Conservation (phyloP, 1,140 invertebrate genomes). For the Calephelis nemesis region DNA sequence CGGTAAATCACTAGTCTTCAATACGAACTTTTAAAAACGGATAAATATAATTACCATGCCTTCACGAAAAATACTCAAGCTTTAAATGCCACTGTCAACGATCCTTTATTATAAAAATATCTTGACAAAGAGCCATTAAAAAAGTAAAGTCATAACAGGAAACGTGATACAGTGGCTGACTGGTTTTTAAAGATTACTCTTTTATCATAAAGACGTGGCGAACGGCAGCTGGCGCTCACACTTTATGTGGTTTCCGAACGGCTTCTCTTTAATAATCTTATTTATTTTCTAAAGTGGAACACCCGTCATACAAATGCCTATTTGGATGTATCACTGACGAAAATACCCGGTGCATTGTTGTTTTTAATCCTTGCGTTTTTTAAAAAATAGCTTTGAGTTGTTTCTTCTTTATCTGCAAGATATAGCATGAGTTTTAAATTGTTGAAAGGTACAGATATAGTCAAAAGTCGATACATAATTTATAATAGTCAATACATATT, state of each 20-base stretch:
- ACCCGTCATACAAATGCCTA: conserved; percentile 57
- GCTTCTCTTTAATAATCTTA: conserved; percentile 72
- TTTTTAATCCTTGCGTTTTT: conserved; percentile 30
- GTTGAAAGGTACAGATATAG: no score
- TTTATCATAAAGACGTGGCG: conserved; percentile 72
- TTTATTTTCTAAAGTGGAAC: conserved; percentile 70
- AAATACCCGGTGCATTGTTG: conserved; percentile 33
- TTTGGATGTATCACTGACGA: conserved; percentile 42
- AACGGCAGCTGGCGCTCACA: conserved; percentile 62
- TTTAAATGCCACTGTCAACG: conserved; percentile 11
- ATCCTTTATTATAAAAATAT: conserved; percentile 56
- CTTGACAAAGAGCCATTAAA: conserved; percentile 69
- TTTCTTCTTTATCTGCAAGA: no score
- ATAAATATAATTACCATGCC: no score
- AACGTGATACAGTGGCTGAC: conserved; percentile 70
- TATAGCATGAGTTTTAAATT: no score
- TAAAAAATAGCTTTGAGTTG: neutral
- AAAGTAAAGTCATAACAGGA: conserved; percentile 75
- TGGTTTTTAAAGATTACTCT: conserved; percentile 57
- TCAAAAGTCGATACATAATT: no score
- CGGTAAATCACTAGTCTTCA: neutral
- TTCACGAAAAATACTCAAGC: neutral
- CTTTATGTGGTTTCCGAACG: conserved; percentile 72
- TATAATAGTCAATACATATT: no score
- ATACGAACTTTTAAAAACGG: no score